Evolutionary conservation across 2,888 invertebrate species (phyloP), one percentile per base, ranked within the genome.

Genomic region (Leptinotarsa juncta): DNA sequence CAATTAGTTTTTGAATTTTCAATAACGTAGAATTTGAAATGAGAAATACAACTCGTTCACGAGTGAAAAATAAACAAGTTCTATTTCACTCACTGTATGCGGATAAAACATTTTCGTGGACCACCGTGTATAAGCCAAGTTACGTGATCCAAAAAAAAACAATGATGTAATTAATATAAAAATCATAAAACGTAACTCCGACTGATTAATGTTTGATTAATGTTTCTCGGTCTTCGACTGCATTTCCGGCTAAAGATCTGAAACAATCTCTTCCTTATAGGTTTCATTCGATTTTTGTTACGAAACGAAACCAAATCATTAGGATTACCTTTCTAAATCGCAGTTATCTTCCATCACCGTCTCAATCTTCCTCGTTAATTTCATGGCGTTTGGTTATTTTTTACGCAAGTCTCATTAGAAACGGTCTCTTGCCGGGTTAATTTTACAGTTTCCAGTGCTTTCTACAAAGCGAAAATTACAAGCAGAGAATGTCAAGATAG

Each of bases 311-410:
- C 4, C 57, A 57, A 23, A 57, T 15, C 23, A 57, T 57, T 23
- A 57, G 23, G 23, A 57, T 57, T 57, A 57, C 57, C 57, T 57
- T 57, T 57, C 57, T 57, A 57, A 57, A 57, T 57, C 23, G 14
- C 57, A 12, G 57, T 57, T 57, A 57, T 26, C 57, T 23, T 23
- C 23, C 57, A 57, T 20, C 20, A 23, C 57, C 14, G 57, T 57
- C 57, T 57, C 57, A 4, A n/a, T 32, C 62, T 62, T 62, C 62
- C n/a, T n/a, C 62, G 62, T 18, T 42, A 57, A 69, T 69, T 69
- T 69, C 60, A 57, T 57, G 57, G 55, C 55, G 26, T 68, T 55
- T 32, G 48, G 57, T 69, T 15, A 57, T 60, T 60, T 69, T 69
- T 48, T 57, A 69, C n/a, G 69, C 32, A 69, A 62, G 62, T 32